Base-by-base conservation (phyloP, 2,797 vertebrate genomes). In the Pseudocheirus occidentalis region DNA sequence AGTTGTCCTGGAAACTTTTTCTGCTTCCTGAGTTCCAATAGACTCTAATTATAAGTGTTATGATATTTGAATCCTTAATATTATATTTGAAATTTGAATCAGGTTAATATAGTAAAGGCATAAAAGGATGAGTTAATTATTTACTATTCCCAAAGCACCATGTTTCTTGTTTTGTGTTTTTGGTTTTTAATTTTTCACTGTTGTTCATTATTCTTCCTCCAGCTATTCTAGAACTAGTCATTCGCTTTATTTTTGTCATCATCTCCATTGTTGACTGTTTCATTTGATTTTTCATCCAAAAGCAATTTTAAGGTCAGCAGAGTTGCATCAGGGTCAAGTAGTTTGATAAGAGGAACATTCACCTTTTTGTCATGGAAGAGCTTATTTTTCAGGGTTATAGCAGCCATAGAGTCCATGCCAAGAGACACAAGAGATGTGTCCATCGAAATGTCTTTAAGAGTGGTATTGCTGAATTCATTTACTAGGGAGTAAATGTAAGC, bases 361-460 rank as follows among this genome's bases (percentile, higher is more conserved):
- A 99, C 98, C 46, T 98, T 98, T 96, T 97, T 98, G 34, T 99
- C 98, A 81, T 98, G 98, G 94, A 99, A 99, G 55, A 99, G 98
- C 5, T 94, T 98, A 97, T 99, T 99, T 95, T 99, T 99, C 97
- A 99, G 93, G 59, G 99, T 99, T 99, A 99, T 99, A 34, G 99
- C 99, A 98, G 99, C 98, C 99, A 99, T 99, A n/a, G 99, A 99
- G 97, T 99, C 99, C 66, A 99, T 97, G 73, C 99, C 99, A 92
- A 99, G 91, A 0, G 98, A 98, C 0, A 95, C 98, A 89, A 99
- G 99, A 2, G 55, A 4, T 0, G 97, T 98, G 0, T 99, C 98
- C 56, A 99, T 98, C 73, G 97, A 98, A 46, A 99, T 94, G 1
- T 99, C 99, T 24, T 97, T 98, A 53, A 95, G 1, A 1, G 98